These are phyloP conservation scores for Craseonycteris thonglongyai DNA, from an alignment of 2,113 vertebrate genomes.

Conservation along the genomic window DNA sequence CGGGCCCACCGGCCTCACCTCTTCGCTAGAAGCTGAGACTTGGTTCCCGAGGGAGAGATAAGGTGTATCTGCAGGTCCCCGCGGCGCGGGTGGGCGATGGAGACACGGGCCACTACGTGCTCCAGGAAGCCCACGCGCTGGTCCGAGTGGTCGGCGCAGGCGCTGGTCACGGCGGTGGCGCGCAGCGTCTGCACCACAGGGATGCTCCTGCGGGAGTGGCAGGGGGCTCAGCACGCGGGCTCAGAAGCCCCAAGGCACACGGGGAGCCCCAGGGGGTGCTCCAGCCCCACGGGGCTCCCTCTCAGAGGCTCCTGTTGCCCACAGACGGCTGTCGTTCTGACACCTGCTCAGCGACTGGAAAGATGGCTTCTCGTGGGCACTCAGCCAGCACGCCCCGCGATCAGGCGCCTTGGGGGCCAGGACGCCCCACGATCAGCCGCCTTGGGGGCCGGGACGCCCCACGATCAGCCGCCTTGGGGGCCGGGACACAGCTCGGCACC, in stretches of 20 bases:
- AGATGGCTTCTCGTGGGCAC: neutral
- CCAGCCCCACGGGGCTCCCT: neutral
- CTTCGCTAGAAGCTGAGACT: constrained; percentile 88
- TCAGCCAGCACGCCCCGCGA: neutral
- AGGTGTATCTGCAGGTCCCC: constrained; percentile 93
- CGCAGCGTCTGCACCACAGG: constrained; percentile 83
- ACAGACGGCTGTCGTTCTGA: neutral
- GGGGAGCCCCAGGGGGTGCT: neutral
- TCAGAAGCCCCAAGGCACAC: accelerated
- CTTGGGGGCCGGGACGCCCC: too few relatives aligned
- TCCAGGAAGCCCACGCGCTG: constrained; percentile 86
- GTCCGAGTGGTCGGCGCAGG: constrained; percentile 82
- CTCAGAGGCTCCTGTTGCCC: neutral
- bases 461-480: too few relatives aligned
- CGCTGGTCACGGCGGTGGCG: constrained; percentile 78
- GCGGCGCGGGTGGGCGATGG: constrained; percentile 86
- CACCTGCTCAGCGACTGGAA: neutral
- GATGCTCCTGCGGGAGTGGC: constrained; percentile 81
- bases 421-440: too few relatives aligned
- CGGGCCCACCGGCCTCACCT: constrained; percentile 77
- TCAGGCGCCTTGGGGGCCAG: too few relatives aligned
- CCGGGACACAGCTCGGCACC: neutral
- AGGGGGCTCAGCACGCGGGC: neutral
- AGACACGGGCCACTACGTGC: constrained; percentile 87
- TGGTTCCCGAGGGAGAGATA: constrained; percentile 88